These are phyloP conservation scores for Aporophyla nigra DNA, from an alignment of 2,888 invertebrate genomes.

Conservation along the genomic window DNA sequence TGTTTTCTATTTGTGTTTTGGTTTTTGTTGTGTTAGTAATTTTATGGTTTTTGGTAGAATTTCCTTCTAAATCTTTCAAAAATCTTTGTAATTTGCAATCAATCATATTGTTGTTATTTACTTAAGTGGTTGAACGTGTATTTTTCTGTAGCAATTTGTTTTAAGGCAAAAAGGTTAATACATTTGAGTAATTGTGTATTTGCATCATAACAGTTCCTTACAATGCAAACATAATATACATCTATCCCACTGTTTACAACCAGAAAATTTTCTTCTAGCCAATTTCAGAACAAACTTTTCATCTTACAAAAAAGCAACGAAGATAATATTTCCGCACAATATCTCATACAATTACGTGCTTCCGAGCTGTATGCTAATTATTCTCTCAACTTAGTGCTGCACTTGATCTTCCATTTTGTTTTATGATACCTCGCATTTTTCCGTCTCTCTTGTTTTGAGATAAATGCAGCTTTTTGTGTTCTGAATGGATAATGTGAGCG, in stretches of 20 bases:
- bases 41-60: not conserved
- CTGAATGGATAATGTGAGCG: slow-evolving; percentile 74
- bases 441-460: slow-evolving; percentile 75
- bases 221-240: no score
- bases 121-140: no score
- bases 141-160: no score
- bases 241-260: not conserved
- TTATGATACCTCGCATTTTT: slow-evolving; percentile 71
- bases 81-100: no score
- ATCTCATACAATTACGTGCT: slow-evolving; percentile 67
- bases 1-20: slow-evolving; percentile 59
- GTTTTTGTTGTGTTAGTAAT: slow-evolving; percentile 13
- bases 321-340: slow-evolving; percentile 61
- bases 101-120: no score
- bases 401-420: slow-evolving; percentile 77
- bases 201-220: no score
- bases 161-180: no score
- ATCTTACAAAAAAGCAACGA: slow-evolving; percentile 33
- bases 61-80: not conserved
- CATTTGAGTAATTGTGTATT: no score
- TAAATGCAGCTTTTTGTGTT: slow-evolving; percentile 78
- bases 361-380: slow-evolving; percentile 76
- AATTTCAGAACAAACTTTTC: slow-evolving; percentile 39
- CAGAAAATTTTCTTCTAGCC: not conserved
- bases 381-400: slow-evolving; percentile 79